Conservation (phyloP, 2,797 vertebrate species). For the Melanotaenia maccullochi region DNA sequence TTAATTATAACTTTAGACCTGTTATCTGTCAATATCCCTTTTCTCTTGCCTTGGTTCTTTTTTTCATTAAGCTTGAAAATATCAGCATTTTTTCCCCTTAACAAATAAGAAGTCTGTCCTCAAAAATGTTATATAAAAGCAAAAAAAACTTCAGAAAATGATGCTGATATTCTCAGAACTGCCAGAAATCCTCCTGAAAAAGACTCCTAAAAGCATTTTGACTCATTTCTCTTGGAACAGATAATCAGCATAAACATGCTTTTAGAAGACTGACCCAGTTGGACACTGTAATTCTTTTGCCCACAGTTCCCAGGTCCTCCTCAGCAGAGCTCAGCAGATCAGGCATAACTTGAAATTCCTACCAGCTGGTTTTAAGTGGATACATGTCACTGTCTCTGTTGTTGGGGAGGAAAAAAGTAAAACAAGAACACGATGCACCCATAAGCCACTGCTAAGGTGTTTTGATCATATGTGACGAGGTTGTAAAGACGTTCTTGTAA, state of each 20-base stretch:
- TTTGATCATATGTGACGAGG: neutral
- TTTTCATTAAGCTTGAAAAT: conserved; percentile 47
- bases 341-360: conserved; percentile 22
- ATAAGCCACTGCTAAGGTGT: neutral
- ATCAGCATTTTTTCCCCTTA: conserved; percentile 54
- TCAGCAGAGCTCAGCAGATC: conserved; percentile 7
- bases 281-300: conserved; percentile 9
- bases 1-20: conserved; percentile 21
- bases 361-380: conserved; percentile 11
- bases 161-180: conserved; percentile 70
- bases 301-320: conserved; percentile 23
- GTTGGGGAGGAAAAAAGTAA: neutral
- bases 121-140: neutral
- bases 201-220: conserved; percentile 40
- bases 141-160: neutral
- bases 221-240: conserved; percentile 6
- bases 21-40: neutral
- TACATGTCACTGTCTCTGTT: neutral
- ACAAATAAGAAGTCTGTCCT: neutral
- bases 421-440: conserved; percentile 14
- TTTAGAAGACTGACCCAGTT: conserved; percentile 32
- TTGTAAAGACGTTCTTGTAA: neutral
- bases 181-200: conserved; percentile 27
- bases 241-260: conserved; percentile 18
- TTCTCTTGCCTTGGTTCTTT: conserved; percentile 17